Base-by-base conservation (phyloP, 2,888 invertebrate species). In the Baccha elongata region DNA sequence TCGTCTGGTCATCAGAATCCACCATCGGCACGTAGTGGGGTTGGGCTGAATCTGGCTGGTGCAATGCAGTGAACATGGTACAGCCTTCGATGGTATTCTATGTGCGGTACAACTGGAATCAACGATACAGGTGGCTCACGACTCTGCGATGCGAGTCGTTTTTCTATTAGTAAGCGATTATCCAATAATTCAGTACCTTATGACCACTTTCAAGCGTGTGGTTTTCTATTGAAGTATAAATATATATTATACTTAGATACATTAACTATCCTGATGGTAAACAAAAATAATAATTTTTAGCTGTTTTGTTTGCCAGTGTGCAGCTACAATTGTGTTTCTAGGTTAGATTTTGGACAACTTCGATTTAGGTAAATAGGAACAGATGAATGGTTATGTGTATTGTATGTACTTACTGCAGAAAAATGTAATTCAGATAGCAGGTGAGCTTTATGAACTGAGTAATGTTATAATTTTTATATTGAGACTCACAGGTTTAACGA, bases 1-100 rank as follows among this genome's bases (percentile, higher is more conserved):
- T 83, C 83, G 72, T 52, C 72, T 72, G 83, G 78, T 78, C 83
- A 83, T 78, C 83, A 52, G 67, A 83, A 78, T 83, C 83, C 65
- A 67, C 46, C 72, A 64, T 55, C 50, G 46, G 72, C 78, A 78
- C 72, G 83, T 78, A 72, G 72, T 68, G 72, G 83, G 78, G 83
- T 55, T 72, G 83, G 67, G 83, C 72, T 64, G 37, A 21, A 29
- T 52, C 19, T 44, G 32, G 17, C 42, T 60, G 42, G n/a, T 60
- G 6, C 58, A 42, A 37, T 55, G 58, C 53, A 53, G 35, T 60
- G 44, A 26, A 17, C 19, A 60, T 44, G 44, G 15, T 52, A 50
- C 35, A 19, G 64, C 50, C 76, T 76, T 71, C 67, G 62, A 68
- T 64, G 83, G 83, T 40, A 73, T 78, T 73, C 68, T 42, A n/a